phyloP scores from a whole-genome alignment of 2,888 invertebrate genomes.

The Bimastos eiseni region DNA sequence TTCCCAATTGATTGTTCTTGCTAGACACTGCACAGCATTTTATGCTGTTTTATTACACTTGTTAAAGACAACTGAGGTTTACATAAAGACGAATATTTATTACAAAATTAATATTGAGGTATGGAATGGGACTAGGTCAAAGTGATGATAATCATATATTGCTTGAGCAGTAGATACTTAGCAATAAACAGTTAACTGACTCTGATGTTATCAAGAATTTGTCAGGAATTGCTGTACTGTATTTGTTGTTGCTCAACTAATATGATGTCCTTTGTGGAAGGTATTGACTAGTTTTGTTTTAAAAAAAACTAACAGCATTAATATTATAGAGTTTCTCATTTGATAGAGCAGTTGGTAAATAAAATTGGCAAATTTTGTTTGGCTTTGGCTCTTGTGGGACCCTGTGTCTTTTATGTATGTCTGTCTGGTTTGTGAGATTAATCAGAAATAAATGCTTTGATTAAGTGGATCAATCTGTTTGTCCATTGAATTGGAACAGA shows the following conservation, averaged over 20 bases:
- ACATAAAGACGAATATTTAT: background rate
- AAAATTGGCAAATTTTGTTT: background rate
- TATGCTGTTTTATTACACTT: background rate
- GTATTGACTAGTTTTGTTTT: background rate
- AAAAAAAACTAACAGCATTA: background rate
- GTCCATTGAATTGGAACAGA: background rate
- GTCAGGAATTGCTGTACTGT: background rate
- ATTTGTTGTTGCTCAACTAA: background rate
- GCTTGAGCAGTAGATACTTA: background rate
- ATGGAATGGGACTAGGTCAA: background rate
- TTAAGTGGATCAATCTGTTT: background rate
- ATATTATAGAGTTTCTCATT: background rate
- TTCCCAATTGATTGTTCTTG: background rate
- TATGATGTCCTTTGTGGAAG: background rate
- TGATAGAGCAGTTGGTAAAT: background rate
- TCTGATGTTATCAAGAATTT: background rate
- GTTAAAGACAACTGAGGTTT: background rate
- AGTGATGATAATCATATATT: background rate
- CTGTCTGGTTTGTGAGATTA: background rate
- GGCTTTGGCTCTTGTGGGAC: background rate
- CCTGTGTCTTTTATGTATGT: background rate
- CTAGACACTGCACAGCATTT: background rate
- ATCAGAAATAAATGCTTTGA: background rate
- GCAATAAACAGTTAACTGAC: background rate
- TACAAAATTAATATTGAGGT: background rate